Base-by-base conservation (phyloP, 2,888 invertebrate genomes). In the Hirtodrosophila trivittata region DNA sequence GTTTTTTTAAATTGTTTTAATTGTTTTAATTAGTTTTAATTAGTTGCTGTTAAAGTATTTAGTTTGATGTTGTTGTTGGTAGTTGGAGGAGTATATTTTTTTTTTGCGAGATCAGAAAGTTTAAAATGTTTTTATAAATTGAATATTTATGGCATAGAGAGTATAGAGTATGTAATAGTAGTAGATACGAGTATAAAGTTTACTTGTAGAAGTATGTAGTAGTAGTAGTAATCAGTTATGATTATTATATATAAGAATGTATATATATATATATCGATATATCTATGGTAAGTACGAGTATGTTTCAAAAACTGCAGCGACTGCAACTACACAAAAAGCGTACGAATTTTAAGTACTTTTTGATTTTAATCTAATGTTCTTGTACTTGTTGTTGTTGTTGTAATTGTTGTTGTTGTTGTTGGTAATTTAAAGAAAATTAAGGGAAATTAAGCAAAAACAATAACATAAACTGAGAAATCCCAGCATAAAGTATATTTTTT, bases 281-380 rank as follows among this genome's bases (percentile, higher is more conserved):
- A 39, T 38, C 60, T 60, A 63, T 72, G 56, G 49, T 49, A 58
- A 54, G 47, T 55, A 65, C 56, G 38, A 51, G 58, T 75, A 73
- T 62, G 57, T 73, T 62, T 68, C 59, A 77, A 69, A n/a, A 70
- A 78, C 75, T 73, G 65, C 57, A 72, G 80, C 80, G 86, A 74
- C 83, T 72, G 77, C 78, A 75, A 75, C 85, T 82, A 82, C 87
- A 86, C 77, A 84, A 70, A 58, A 81, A 77, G 84, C 77, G 57
- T 81, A 77, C 82, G 67, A 70, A 32, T 73, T 69, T 68, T 32
- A 38, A 16, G 42, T 56, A 62, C 33, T 57, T 68, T 49, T 14
- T 14, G 25, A 35, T 39, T 32, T 21, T n/a, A n/a, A 35, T 9
- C 7, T 18, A 35, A 43, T 52, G 47, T 66, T 52, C 57, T 64